Evolutionary conservation across 1,140 invertebrate genomes (phyloP).

Genomic region (Wasmannia auropunctata): DNA sequence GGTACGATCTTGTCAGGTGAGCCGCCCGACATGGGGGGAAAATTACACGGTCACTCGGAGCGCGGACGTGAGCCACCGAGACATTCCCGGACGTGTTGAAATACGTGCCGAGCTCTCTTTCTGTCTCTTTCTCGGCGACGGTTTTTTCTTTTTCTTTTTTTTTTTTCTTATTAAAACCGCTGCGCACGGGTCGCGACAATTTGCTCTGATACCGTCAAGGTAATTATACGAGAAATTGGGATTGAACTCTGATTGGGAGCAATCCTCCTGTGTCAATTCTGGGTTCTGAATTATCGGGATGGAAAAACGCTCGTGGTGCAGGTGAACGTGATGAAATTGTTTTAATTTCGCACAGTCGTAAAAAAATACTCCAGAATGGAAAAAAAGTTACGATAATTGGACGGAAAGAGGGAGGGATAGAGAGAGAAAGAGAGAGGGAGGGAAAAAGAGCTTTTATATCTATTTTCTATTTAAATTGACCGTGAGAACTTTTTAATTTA

Average conservation of each 20-base stretch:
- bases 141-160: no score
- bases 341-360: neutral
- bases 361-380: neutral
- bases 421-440: no score
- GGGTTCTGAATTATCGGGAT: neutral
- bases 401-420: no score
- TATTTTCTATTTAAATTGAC: neutral
- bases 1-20: slow-evolving; percentile 27
- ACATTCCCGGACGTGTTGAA: neutral
- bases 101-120: neutral
- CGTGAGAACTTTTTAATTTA: neutral
- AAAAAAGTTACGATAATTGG: neutral
- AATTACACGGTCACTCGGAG: neutral
- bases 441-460: no score
- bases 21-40: neutral
- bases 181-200: neutral
- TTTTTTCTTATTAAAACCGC: no score
- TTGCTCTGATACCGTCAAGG: neutral
- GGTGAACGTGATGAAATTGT: neutral
- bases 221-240: neutral
- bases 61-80: no score
- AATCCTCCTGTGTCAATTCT: neutral
- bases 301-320: neutral
- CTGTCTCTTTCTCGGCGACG: no score
- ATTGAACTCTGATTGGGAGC: neutral